Evolutionary conservation across 2,888 invertebrate species (phyloP).

Genomic region (Caenorhabditis panamensis): DNA sequence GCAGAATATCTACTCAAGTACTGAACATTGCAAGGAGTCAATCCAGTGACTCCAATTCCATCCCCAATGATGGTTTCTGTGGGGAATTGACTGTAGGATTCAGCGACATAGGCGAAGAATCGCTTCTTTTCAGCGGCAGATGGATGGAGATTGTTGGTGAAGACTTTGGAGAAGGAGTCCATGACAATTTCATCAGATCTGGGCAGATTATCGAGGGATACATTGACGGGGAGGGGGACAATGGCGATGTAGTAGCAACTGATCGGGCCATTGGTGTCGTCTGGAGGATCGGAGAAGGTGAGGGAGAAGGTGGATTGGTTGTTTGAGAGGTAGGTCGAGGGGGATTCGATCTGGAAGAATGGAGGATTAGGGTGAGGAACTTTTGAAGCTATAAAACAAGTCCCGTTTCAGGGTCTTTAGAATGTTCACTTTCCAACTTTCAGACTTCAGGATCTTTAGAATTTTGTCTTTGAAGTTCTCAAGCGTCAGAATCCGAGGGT

Average conservation of each 20-base stretch:
- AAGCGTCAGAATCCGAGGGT: no score
- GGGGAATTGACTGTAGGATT: conserved; percentile 77
- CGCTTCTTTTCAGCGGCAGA: conserved; percentile 67
- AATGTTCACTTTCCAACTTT: no score
- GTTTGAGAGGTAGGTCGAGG: conserved; percentile 60
- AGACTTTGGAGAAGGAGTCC: conserved; percentile 73
- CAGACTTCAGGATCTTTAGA: no score
- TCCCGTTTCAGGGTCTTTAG: no score
- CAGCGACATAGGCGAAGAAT: conserved; percentile 81
- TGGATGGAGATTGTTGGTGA: conserved; percentile 75
- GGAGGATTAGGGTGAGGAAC: no score
- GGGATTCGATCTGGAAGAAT: conserved; percentile 69
- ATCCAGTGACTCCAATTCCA: conserved; percentile 61
- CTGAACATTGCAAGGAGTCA: conserved; percentile 75
- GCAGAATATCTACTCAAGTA: conserved; percentile 75
- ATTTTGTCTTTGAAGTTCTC: no score
- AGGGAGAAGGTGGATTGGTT: conserved; percentile 77
- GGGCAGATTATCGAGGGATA: conserved; percentile 74
- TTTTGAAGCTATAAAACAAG: no score
- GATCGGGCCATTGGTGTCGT: conserved; percentile 80
- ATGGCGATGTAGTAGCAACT: conserved; percentile 81
- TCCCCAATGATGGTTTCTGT: conserved; percentile 78
- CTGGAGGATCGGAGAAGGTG: conserved; percentile 70
- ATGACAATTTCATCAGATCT: conserved; percentile 74
- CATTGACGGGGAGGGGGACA: conserved; percentile 78